Evolutionary conservation across 2,113 vertebrate species (phyloP).

Genomic region (Epinephelus fuscoguttatus): DNA sequence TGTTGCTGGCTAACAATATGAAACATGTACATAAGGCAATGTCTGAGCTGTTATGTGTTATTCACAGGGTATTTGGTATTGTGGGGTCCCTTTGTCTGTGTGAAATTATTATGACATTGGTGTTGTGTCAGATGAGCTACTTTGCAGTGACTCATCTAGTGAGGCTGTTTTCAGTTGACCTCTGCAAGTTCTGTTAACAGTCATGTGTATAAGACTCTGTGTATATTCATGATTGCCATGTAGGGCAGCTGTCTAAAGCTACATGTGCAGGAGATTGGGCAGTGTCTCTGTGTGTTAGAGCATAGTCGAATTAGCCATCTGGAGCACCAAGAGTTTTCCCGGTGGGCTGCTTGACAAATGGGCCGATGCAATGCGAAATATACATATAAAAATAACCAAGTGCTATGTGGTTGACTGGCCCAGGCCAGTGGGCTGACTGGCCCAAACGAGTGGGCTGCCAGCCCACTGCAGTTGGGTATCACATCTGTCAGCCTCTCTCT

Average conservation of each 20-base stretch:
- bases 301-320: too few species aligned
- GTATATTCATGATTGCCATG: neutral
- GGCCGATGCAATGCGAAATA: too few species aligned
- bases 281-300: neutral
- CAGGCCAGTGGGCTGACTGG: too few species aligned
- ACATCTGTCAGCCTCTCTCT: too few species aligned
- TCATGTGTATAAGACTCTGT: neutral
- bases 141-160: slow-evolving; percentile 20
- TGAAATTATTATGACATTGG: neutral
- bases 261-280: neutral
- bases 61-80: neutral
- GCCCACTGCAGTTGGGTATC: too few species aligned
- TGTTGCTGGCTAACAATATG: neutral
- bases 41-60: neutral
- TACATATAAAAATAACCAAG: too few species aligned
- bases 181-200: slow-evolving; percentile 2
- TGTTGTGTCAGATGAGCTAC: too few species aligned
- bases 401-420: too few species aligned
- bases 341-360: too few species aligned
- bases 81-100: neutral
- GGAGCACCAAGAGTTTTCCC: too few species aligned
- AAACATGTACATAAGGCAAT: neutral
- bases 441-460: too few species aligned
- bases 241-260: neutral
- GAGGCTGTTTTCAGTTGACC: neutral